Evolutionary conservation across 1,140 invertebrate species (phyloP).

Genomic region (Propsilocerus akamusi): DNA sequence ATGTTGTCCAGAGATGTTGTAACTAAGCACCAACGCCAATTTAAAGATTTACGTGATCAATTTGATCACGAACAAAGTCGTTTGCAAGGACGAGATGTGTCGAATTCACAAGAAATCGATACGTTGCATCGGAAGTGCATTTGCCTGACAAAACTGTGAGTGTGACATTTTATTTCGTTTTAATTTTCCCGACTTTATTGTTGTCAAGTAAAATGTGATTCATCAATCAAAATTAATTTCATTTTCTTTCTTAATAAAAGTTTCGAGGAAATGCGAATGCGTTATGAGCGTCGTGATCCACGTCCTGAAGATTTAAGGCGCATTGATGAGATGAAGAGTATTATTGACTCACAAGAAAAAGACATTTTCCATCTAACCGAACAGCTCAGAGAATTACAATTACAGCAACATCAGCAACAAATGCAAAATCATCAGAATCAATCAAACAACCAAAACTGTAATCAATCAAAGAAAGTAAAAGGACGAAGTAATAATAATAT

Average conservation of each 20-base stretch:
- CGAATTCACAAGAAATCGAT: slow-evolving; percentile 27
- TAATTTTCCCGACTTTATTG: background rate
- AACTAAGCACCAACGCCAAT: slow-evolving; percentile 19
- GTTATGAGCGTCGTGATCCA: slow-evolving; percentile 30
- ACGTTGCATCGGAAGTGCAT: slow-evolving; percentile 29
- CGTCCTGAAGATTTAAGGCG: slow-evolving; percentile 29
- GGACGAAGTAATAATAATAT: background rate
- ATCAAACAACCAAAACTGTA: background rate
- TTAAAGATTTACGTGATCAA: slow-evolving; percentile 22
- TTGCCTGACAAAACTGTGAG: slow-evolving; percentile 32
- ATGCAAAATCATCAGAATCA: background rate
- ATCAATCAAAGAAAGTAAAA: background rate
- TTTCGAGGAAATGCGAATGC: slow-evolving; percentile 31
- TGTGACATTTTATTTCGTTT: slow-evolving; percentile 8
- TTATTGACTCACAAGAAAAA: slow-evolving; percentile 32
- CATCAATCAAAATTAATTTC: background rate
- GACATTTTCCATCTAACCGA: slow-evolving; percentile 32
- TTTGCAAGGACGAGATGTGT: slow-evolving; percentile 22
- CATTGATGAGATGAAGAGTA: slow-evolving; percentile 29
- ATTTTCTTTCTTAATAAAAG: slow-evolving; percentile 14
- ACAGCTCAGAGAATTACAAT: slow-evolving; percentile 21
- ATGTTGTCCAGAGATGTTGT: slow-evolving; percentile 18
- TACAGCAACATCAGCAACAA: slow-evolving; percentile 13
- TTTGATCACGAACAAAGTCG: slow-evolving; percentile 21
- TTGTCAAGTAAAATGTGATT: background rate